Base-by-base conservation (phyloP, 2,888 invertebrate genomes). In the Thera obeliscata region DNA sequence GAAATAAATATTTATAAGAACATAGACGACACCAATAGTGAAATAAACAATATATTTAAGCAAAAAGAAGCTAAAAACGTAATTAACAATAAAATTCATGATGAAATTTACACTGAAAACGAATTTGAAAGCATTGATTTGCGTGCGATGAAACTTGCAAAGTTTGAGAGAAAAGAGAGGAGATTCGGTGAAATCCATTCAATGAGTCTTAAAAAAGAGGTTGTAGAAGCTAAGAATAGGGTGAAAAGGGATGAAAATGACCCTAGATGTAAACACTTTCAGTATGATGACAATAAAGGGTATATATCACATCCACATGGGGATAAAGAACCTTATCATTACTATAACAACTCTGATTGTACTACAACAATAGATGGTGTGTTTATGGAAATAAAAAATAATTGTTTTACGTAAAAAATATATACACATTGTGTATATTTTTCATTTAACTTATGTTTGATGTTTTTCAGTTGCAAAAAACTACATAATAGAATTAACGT, bases 401-500 rank as follows among this genome's bases (percentile, higher is more conserved):
- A 8, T 5, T 7, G 8, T 9, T 9, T 9, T 0, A 7, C 9
- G 38, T 6, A 38, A 38, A 38, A 6, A 38, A 38, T n/a, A 6
- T 6, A 38, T 38, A 38, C 3, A 5, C 3, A 38, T 1, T 22
- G 1, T 22, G 22, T 22, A 38, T 43, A 43, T 43, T 43, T 46
- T 2, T 9, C 6, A 4, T 41, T 3, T 41, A 1, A 41, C 41
- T 6, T 41, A 41, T 7, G 43, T 43, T 33, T 56, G 11, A 33
- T 46, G 35, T 36, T 36, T 89, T 89, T 67, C 84, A 91, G 91
- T 86, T 33, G 69, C 79, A 1, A 85, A 78, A 11, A 81, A 82
- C 0, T 77, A 85, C 22, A 83, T 90, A 2, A 87, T 93, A 56
- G 81, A 86, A 35, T 73, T 93, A 8, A 91, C 90, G 0, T 93